phyloP scores from a whole-genome alignment of 64 coral and sea anemone species.

The Dendrophyllia cribrosa region DNA sequence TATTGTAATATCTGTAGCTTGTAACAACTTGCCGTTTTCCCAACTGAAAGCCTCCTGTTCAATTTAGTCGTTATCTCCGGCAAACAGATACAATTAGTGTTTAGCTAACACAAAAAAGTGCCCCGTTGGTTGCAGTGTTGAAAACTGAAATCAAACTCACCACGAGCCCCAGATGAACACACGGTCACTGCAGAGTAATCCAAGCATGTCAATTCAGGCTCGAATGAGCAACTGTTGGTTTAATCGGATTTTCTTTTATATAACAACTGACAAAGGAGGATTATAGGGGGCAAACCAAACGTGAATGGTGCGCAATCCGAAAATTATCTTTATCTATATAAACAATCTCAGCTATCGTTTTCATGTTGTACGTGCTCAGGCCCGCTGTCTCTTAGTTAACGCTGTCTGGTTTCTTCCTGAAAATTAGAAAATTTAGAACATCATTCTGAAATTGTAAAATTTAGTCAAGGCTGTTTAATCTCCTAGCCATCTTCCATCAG shows the following conservation, averaged over 20 bases:
- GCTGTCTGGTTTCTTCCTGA: no score
- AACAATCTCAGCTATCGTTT: not conserved
- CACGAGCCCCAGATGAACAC: not conserved
- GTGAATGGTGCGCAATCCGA: not conserved
- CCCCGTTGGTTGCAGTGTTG: conserved; percentile 1
- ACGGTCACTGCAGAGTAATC: not conserved
- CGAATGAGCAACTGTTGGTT: not conserved
- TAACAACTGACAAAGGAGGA: conserved; percentile 22
- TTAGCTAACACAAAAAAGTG: not conserved
- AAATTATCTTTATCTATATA: not conserved
- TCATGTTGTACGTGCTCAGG: not conserved
- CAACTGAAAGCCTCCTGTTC: not conserved
- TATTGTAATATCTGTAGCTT: not conserved
- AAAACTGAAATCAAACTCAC: not conserved
- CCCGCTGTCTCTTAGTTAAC: not conserved
- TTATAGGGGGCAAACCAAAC: conserved; percentile 3
- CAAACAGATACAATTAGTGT: conserved; percentile 18
- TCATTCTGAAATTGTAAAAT: no score
- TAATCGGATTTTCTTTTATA: conserved; percentile 34
- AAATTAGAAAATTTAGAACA: no score
- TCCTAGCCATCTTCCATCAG: no score
- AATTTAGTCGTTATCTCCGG: not conserved
- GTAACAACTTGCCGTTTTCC: not conserved
- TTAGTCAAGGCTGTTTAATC: no score
- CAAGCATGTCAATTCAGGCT: conserved; percentile 1